Conservation (phyloP, 2,888 invertebrate species). For the Drosophila lutescens region DNA sequence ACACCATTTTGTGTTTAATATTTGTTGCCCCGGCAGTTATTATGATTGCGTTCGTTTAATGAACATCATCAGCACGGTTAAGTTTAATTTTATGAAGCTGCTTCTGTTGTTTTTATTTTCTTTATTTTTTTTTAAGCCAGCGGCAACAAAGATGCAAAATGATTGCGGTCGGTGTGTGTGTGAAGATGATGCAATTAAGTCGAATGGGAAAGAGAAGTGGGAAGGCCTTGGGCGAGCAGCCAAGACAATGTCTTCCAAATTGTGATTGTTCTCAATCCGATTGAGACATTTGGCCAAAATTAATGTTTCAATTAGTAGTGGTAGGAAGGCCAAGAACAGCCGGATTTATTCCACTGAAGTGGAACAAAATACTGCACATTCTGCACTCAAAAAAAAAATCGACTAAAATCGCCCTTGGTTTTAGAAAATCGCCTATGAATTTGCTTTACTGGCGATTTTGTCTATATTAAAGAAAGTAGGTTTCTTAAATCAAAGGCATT, state of each 20-base stretch:
- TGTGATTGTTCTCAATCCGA: constrained; percentile 14
- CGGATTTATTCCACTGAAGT: not conserved
- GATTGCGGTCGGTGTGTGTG: constrained; percentile 26
- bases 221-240: constrained; percentile 45
- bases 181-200: constrained; percentile 52
- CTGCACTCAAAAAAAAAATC: too few relatives aligned
- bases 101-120: constrained; percentile 1
- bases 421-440: too few relatives aligned
- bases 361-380: not conserved
- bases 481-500: too few relatives aligned
- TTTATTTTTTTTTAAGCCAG: constrained; percentile 12
- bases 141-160: constrained; percentile 45
- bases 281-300: constrained; percentile 50
- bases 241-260: constrained; percentile 35
- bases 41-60: constrained; percentile 65
- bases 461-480: too few relatives aligned
- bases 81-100: constrained; percentile 64
- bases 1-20: constrained; percentile 39
- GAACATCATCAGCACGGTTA: constrained; percentile 55
- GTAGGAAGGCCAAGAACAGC: constrained; percentile 7
- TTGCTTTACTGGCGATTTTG: too few relatives aligned
- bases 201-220: constrained; percentile 31
- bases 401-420: too few relatives aligned
- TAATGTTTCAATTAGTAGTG: constrained; percentile 65
- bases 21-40: constrained; percentile 50